Base-by-base conservation (phyloP, 1,140 invertebrate species). In the Patella vulgata region DNA sequence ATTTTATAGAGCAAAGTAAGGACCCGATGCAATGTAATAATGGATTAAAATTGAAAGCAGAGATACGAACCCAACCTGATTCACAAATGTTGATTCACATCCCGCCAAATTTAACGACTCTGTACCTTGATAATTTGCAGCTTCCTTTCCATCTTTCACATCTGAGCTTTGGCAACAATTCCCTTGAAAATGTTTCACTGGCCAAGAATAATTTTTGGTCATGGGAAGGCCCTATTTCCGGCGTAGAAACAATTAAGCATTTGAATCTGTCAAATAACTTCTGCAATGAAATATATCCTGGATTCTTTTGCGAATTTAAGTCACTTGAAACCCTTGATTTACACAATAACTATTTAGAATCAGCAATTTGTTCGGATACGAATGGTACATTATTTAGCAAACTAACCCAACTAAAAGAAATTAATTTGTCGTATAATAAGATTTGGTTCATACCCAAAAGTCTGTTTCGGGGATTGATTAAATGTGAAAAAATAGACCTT, bases 391-490 rank as follows among this genome's bases (percentile, higher is more conserved):
- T 68, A 2, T 64, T 67, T 21, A n/a, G 25, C 8, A 23, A 9
- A 19, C 47, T 64, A 25, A 30, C 4, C 2, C 60, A 59, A 0
- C 48, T 75, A 11, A 28, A 60, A 39, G 1, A 33, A 1, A 39
- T 75, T 21, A 53, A 73, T 44, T 33, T 75, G 17, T 66, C 70
- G 9, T 33, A 31, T 4, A 75, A 75, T 40, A 33, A 39, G 11
- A 68, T 75, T 14, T 21, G 48, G 21, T 23, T 4, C 0, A 21
- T 75, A 1, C 52, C 43, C 2, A 17, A 3, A 1, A 6, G 52
- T 17, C 14, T 59, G 0, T 68, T 73, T 46, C 17, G 23, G 9
- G 46, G 39, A 9, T 55, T 68, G 1, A 19, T 8, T 2, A 33
- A 54, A 19, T 28, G 73, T 1, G 11, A 47, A 30, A 19, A 17